These are phyloP conservation scores for Myocastor coypus DNA, from an alignment of 2,113 vertebrate species.

Conservation along the genomic window DNA sequence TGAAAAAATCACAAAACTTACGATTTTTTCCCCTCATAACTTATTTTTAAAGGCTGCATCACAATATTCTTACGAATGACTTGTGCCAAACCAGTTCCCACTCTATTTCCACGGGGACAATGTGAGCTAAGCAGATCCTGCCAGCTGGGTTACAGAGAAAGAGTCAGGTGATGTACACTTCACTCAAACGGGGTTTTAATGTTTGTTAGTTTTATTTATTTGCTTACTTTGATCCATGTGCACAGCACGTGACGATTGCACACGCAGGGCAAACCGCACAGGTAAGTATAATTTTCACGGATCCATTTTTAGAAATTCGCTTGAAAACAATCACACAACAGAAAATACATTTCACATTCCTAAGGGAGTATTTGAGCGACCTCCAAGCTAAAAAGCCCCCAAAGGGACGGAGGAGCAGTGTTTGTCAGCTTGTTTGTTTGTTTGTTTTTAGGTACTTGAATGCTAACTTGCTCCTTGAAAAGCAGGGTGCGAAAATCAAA, in stretches of 20 bases:
- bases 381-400: slow-evolving; percentile 59
- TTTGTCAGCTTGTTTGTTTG: slow-evolving; percentile 52
- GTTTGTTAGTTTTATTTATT: neutral
- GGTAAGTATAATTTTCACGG: neutral
- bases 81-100: slow-evolving; percentile 18
- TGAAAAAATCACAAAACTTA: neutral
- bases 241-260: neutral
- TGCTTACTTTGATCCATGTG: neutral
- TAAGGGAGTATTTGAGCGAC: slow-evolving; percentile 1
- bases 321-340: neutral
- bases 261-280: neutral
- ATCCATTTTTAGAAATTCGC: neutral
- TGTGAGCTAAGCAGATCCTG: slow-evolving; percentile 12
- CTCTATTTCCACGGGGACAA: neutral
- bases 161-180: slow-evolving; percentile 6
- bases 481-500: slow-evolving; percentile 73
- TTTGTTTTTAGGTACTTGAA: slow-evolving; percentile 75
- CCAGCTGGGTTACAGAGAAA: neutral
- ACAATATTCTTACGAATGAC: slow-evolving; percentile 31
- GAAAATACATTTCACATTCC: neutral
- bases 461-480: slow-evolving; percentile 61
- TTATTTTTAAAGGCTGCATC: slow-evolving; percentile 2
- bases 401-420: neutral
- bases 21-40: neutral
- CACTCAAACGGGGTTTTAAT: neutral